A percentile compares a stretch with the other conserved stretches of the same genome.
Evolutionary conservation across 2,888 invertebrate genomes (phyloP).

Genomic region (Drosophila fungiperda): DNA sequence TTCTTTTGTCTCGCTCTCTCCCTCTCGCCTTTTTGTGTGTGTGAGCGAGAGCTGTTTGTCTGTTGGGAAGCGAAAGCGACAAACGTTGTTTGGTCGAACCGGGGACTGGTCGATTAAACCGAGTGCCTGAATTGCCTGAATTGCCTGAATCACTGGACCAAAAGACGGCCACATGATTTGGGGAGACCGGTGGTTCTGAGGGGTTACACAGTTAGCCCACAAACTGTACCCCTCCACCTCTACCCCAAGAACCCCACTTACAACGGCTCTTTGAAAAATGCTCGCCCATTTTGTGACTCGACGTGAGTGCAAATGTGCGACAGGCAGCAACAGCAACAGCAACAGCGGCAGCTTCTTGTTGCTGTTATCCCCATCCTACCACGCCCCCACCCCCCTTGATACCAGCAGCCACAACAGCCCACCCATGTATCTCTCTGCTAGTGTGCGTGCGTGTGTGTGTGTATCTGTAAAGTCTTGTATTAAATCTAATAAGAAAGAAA

Average conservation of each 20-base stretch:
- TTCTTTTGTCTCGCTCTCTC: slow-evolving; percentile 8
- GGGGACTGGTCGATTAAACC: slow-evolving; percentile 59
- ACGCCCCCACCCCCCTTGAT: neutral
- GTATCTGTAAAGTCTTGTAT: slow-evolving; percentile 49
- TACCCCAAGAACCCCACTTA: neutral
- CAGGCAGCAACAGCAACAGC: slow-evolving; percentile 20
- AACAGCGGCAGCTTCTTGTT: slow-evolving; percentile 12
- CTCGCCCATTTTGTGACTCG: slow-evolving; percentile 71
- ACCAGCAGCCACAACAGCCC: slow-evolving; percentile 14
- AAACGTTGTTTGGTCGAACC: slow-evolving; percentile 40
- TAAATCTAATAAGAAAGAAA: slow-evolving; percentile 68
- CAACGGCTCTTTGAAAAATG: slow-evolving; percentile 62
- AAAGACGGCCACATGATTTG: neutral
- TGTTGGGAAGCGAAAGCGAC: slow-evolving; percentile 38
- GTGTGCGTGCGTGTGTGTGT: slow-evolving; percentile 29
- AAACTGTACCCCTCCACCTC: neutral
- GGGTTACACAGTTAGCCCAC: slow-evolving; percentile 20
- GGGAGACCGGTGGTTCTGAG: neutral
- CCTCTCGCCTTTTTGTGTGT: slow-evolving; percentile 4
- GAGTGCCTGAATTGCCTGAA: slow-evolving; percentile 44
- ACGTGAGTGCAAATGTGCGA: slow-evolving; percentile 60
- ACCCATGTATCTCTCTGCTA: slow-evolving; percentile 26
- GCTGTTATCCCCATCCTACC: neutral
- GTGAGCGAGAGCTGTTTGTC: neutral
- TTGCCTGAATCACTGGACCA: slow-evolving; percentile 16